Evolutionary conservation across 1,140 invertebrate species (phyloP), one percentile per base, ranked within the genome.

Genomic region (Drosophila ironensis): DNA sequence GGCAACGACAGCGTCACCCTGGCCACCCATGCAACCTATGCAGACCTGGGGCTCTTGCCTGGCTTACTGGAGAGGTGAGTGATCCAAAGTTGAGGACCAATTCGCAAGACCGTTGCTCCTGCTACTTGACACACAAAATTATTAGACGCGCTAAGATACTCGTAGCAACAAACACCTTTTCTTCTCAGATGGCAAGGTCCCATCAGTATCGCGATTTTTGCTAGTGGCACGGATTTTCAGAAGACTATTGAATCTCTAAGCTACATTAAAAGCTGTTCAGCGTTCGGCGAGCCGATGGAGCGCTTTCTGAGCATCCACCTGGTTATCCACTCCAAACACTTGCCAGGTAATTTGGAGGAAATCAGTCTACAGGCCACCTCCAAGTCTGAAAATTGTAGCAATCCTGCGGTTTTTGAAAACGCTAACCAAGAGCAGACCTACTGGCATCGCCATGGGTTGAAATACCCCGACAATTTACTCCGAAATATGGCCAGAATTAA

Each of bases 281-380:
- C 91, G 24, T 90, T 91, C 7, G 90, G 91, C 56, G 90, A 92
- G 4, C 91, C 95, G 16, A 91, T 97, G 30, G 91, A 92, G 8
- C 93, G 95, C 68, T 93, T 92, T 64, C 94, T 96, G 59, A 95
- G 94, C 45, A 96, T 97, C 90, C 96, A 97, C 89, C 84, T 97
- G 33, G 96, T 95, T 90, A 96, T 97, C 87, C 94, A 94, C 54
- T 92, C 93, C 45, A 94, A 94, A 77, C 93, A 96, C 87, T 92
- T 96, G 69, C 95, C 95, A 16, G 93, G 92, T 90, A 24, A 87
- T 91, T 7, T 94, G 92, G 11, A 22, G 78, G 94, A 95, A 8
- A 1, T 7, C 87, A 95, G 6, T 94, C 76, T 91, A 0, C 7
- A 25, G 1, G 1, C 25, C 6, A 0, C 17, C 1, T 6, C 11